Base-by-base conservation (phyloP, 1,140 invertebrate genomes). In the Ceratina calcarata region DNA sequence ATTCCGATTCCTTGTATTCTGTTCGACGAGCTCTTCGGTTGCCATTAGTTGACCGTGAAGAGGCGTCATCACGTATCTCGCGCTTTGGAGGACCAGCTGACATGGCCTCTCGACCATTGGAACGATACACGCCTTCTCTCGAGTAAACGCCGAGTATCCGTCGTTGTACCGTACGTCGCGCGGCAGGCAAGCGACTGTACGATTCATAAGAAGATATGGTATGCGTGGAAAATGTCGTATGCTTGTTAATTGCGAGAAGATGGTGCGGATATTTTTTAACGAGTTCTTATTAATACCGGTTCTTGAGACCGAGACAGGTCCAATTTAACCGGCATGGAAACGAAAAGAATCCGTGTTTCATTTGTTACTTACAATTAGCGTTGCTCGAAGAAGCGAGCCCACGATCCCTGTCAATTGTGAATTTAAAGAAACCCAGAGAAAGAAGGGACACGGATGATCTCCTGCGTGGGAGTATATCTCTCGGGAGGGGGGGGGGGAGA, bases 281-380 rank as follows among this genome's bases (percentile, higher is more conserved):
- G 66, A 24, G n/a, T 51, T 3, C 51, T 67, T 67, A 66, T 70
- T 70, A 57, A 70, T 32, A 57, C 18, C 51, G 51, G 18, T 70
- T 55, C n/a, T 32, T 3, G 24, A 16, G 13, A 62, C 16, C 65
- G 15, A 15, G 37, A 49, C 49, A 51, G 49, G 8, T 51, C 1
- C 18, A 32, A 32, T 69, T 57, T 45, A 55, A n/a, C 24, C 16
- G 27, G 6, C 24, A 27, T 10, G 20, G 18, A 55, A 10, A 10
- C 18, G 2, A n/a, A 8, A n/a, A 20, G 37, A 55, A 32, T 57
- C 2, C 24, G 27, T 16, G 18, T 69, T 22, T 32, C 64, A 45
- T 10, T 13, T 27, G 18, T 6, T 16, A 3, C 27, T 55, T 70
- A 18, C 20, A 32, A 58, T 16, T 12, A 16, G 7, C 12, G 16